Evolutionary conservation across 2,113 vertebrate genomes (phyloP), one percentile per base, ranked within the genome.

Genomic region (Aptenodytes forsteri): DNA sequence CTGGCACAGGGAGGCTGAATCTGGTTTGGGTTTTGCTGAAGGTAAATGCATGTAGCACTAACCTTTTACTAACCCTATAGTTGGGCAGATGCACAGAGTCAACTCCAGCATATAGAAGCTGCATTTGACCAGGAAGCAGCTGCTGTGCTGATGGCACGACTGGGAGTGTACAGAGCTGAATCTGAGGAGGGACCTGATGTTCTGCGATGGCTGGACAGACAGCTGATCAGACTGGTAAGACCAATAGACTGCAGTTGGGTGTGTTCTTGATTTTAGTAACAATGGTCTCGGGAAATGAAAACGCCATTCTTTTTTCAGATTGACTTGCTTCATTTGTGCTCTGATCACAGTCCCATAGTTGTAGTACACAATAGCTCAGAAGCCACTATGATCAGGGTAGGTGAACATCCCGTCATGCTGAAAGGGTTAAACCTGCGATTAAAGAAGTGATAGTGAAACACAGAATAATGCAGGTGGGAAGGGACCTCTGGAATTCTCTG

Each of bases 151-250:
- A 99, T 99, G 99, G 99, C 99, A 17, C 98, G 99, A 13, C 98
- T 99, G 50, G 99, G 99, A 10, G 99, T 99, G 55, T 99, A 99
- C 97, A 98, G 99, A 89, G 99, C 99, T 0, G 99, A 99, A 95
- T 99, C 99, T 0, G 99, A 99, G 96, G 99, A 99, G 92, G 99
- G 99, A 10, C 99, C 99, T 0, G 99, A 99, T 6, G 99, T 99
- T 19, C 98, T 99, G 56, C 98, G 99, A 16, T 99, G 99, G 99
- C 98, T 99, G 29, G 99, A 99, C 97, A 98, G 99, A n/a, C 99
- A 99, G 94, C 99, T 99, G 34, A 99, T 99, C 96, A 98, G 99
- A 93, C 98, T 99, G 98, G 99, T 99, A 98, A 98, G 98, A 90
- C 26, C 47, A 70, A 38, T 10, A 82, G 27, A 4, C 44, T 75